Evolutionary conservation across 1,140 invertebrate genomes (phyloP).

Genomic region (Agrilus planipennis): DNA sequence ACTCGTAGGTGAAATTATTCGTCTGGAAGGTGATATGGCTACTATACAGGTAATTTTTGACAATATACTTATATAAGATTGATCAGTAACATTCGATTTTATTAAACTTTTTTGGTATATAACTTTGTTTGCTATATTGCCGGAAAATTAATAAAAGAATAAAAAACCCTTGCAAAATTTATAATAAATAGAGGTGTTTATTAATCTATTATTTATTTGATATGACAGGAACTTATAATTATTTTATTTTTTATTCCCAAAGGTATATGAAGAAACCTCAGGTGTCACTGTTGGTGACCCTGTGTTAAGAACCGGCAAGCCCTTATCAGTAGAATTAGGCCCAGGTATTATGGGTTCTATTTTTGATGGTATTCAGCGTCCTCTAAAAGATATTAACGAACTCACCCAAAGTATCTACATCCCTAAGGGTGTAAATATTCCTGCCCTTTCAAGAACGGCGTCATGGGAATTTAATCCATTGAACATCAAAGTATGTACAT

Average conservation of each 20-base stretch:
- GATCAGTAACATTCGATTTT: too few species aligned
- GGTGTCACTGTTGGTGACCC: conserved; percentile 99
- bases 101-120: too few species aligned
- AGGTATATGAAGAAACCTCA: conserved; percentile 99
- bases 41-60: conserved; percentile 74
- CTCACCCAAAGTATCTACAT: conserved; percentile 96
- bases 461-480: conserved; percentile 91
- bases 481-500: conserved; percentile 69
- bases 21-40: conserved; percentile 97
- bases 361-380: conserved; percentile 99
- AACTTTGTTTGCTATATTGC: too few species aligned
- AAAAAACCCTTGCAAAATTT: too few species aligned
- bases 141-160: too few species aligned
- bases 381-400: conserved; percentile 91
- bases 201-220: neutral
- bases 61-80: neutral
- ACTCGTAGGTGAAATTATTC: conserved; percentile 98
- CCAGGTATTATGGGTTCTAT: conserved; percentile 98
- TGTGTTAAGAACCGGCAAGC: conserved; percentile 94
- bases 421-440: conserved; percentile 95
- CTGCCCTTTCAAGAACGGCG: conserved; percentile 67
- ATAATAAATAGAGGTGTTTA: too few species aligned
- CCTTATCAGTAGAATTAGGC: conserved; percentile 95
- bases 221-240: too few species aligned
- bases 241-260: conserved; percentile 6